Base-by-base conservation (phyloP, 2,797 vertebrate genomes). In the Oryzias sinensis region DNA sequence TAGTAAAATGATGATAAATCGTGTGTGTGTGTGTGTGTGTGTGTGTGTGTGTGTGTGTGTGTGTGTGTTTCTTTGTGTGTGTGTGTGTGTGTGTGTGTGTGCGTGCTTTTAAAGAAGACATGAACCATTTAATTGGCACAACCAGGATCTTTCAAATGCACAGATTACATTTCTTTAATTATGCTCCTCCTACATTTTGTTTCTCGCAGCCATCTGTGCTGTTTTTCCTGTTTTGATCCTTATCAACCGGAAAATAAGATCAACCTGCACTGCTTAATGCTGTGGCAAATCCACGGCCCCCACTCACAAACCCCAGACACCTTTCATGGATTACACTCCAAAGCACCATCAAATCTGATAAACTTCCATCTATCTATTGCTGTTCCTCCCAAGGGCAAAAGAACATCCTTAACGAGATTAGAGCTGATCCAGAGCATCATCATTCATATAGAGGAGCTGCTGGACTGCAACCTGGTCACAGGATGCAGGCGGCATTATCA, bases 381-480 rank as follows among this genome's bases (percentile, higher is more conserved):
- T 82, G 83, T 70, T 72, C 76, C 81, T 76, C 81, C 76, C 91
- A 93, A 92, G 91, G 91, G 90, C 88, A 79, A 78, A 71, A 72
- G 68, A 88, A 89, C 88, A 89, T 86, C 79, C 80, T 83, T 91
- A 91, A 92, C 83, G 87, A 90, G 89, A 91, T 93, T 92, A 91
- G 79, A 67, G 86, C 66, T 62, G 83, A 89, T 88, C 82, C 74
- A 72, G 79, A 73, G 81, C 71, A 83, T 86, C 90, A 88, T 91
- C 86, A 92, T 88, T 93, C 86, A 91, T 68, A 77, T 40, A 18
- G 62, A 70, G 33, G 83, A 68, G 27, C 68, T 40, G 75, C 77
- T 68, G 80, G 80, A 88, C 67, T 59, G 57, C 79, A 83, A 74
- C 72, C 74, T 79, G 81, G 84, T 84, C 82, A 74, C 73, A 57